Base-by-base conservation (phyloP, 2,888 invertebrate genomes). In the Sarcophaga rosellei region DNA sequence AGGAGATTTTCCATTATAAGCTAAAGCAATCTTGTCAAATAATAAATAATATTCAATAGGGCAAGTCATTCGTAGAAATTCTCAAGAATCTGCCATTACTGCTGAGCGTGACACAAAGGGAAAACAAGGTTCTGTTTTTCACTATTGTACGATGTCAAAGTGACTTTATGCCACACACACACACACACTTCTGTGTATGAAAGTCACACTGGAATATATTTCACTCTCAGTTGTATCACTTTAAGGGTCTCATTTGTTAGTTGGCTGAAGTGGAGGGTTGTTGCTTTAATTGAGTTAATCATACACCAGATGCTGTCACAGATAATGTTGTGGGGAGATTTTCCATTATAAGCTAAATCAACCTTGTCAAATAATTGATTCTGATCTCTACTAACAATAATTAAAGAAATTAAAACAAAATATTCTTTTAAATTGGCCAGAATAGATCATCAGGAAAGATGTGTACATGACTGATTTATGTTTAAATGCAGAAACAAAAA, bases 261-360 rank as follows among this genome's bases (percentile, higher is more conserved):
- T 69, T 25, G n/a, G 10, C 25, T 35, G 25, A 12, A 70, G 5
- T 47, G 35, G 35, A 35, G 35, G 35, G 35, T 35, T 35, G 35
- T 10, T 35, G 8, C 35, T 25, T 57, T 25, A 57, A 70, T 70
- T 70, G 25, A 70, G 70, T 70, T 70, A 70, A 70, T 70, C 25
- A 57, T 59, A 35, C 59, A 35, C n/a, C 25, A 57, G 35, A 70
- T 59, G 35, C 3, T 57, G 59, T 57, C 35, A 59, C 17, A 25
- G n/a, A 44, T 25, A 11, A n/a, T 25, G 25, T 23, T 23, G 25
- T 63, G 25, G n/a, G n/a, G n/a, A n/a, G n/a, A n/a, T n/a, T n/a
- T n/a, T n/a, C n/a, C n/a, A n/a, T n/a, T n/a, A n/a, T n/a, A n/a
- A n/a, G n/a, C n/a, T n/a, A n/a, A n/a, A n/a, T n/a, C n/a, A n/a